Conservation (phyloP, 1,140 invertebrate genomes). For the Bicyclus anynana region DNA sequence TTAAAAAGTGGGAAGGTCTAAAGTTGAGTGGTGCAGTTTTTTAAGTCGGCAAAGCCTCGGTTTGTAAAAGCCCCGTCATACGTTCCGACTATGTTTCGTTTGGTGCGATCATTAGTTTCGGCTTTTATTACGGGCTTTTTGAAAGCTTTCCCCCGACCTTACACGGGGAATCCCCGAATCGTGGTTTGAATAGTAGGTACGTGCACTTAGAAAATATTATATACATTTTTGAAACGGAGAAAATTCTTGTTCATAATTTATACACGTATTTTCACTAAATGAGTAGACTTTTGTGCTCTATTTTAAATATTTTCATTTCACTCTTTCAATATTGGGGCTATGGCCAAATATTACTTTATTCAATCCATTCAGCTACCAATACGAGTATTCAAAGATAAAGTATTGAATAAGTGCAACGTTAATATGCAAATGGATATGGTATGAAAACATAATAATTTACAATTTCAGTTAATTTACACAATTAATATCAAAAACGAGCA, state of each 20-base stretch:
- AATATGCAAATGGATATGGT: no score
- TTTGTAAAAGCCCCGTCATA: slow-evolving; percentile 32
- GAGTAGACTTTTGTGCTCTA: background rate
- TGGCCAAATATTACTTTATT: background rate
- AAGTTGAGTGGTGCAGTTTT: slow-evolving; percentile 21
- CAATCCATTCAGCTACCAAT: background rate
- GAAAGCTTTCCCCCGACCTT: slow-evolving; percentile 42
- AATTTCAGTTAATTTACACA: no score
- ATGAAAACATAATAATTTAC: no score
- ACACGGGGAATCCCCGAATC: slow-evolving; percentile 23
- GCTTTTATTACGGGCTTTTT: slow-evolving; percentile 41
- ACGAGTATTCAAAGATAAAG: background rate
- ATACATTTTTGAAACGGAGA: no score
- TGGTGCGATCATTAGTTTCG: slow-evolving; percentile 52
- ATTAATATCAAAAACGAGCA: no score
- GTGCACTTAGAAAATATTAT: no score
- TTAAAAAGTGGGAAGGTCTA: slow-evolving; percentile 14
- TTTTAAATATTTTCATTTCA: background rate
- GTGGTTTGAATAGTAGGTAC: background rate
- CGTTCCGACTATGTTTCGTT: slow-evolving; percentile 26
- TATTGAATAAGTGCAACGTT: background rate
- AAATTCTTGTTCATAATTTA: no score
- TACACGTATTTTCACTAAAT: no score
- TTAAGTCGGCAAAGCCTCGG: slow-evolving; percentile 10
- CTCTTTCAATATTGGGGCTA: background rate